Base-by-base conservation (phyloP, 2,113 vertebrate genomes). In the Hydrochoerus hydrochaeris region DNA sequence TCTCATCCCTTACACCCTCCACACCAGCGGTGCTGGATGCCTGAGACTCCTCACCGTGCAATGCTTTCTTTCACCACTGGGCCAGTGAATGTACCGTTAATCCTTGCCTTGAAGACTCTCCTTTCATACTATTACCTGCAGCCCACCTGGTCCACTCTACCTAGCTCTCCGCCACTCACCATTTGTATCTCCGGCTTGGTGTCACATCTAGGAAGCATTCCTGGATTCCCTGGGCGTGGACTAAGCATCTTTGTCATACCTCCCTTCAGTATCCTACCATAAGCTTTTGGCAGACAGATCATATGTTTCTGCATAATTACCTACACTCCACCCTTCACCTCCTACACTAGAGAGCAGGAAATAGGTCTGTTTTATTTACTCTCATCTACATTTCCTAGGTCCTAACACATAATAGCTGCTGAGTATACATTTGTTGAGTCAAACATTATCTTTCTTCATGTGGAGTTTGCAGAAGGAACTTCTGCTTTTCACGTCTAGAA, bases 381-480 rank as follows among this genome's bases (percentile, higher is more conserved):
- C 28, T 85, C 54, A 67, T 88, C 49, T 63, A 65, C 9, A 22
- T 52, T 63, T 54, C 7, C n/a, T 91, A 69, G 26, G 44, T 85
- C 38, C 73, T 85, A 11, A 82, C 11, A 75, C 16, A 69, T 10
- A 57, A 84, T 35, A 85, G 60, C 28, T 92, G 9, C 58, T 86
- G 26, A 52, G 0, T 35, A 54, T 32, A n/a, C 60, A n/a, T 81
- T 75, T 57, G 38, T 87, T 95, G 82, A 95, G 69, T 52, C 30
- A 91, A 82, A 57, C 4, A 52, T 49, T 80, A 22, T 62, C n/a
- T 17, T 95, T 94, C 60, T 95, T 95, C 41, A 28, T 44, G 67
- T 32, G 83, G 44, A 90, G 19, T 2, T 65, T 95, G 2, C 77
- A 78, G 60, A 83, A 94, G 30, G 20, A 13, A 63, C 19, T 65